Conservation (phyloP, 2,797 vertebrate genomes). For the Sitta carolinensis region DNA sequence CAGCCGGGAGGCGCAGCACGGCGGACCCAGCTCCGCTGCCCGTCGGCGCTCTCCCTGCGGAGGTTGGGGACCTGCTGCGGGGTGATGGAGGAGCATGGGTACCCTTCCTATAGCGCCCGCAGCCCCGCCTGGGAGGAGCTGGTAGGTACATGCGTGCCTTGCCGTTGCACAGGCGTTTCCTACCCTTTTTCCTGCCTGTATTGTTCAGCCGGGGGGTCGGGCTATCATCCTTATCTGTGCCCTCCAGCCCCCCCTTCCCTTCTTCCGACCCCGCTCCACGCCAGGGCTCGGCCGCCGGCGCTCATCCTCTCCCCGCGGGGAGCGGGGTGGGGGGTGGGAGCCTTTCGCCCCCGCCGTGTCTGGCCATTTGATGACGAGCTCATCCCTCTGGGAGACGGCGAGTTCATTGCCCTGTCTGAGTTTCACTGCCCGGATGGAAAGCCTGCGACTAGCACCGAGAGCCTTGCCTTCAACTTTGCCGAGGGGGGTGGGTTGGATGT, state of each 20-base stretch:
- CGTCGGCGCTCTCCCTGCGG: not conserved
- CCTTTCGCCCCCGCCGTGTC: not conserved
- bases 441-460: not conserved
- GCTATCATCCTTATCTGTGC: not conserved
- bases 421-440: not conserved
- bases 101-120: slow-evolving; percentile 75
- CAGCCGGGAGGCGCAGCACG: not conserved
- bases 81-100: slow-evolving; percentile 86
- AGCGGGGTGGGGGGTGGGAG: not conserved
- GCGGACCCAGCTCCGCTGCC: not conserved
- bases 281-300: not conserved
- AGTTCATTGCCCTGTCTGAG: slow-evolving; percentile 1
- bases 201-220: not conserved
- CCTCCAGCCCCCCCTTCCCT: not conserved
- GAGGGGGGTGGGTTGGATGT: not conserved
- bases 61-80: slow-evolving; percentile 49
- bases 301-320: not conserved
- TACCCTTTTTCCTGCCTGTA: slow-evolving; percentile 16
- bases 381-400: not conserved
- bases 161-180: slow-evolving; percentile 26
- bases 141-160: slow-evolving; percentile 80
- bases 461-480: slow-evolving; percentile 19
- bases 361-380: slow-evolving; percentile 7
- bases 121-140: slow-evolving; percentile 93
- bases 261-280: not conserved